Evolutionary conservation across 2,797 vertebrate species (phyloP), one percentile per base, ranked within the genome.

Genomic region (Hemitrygon akajei): DNA sequence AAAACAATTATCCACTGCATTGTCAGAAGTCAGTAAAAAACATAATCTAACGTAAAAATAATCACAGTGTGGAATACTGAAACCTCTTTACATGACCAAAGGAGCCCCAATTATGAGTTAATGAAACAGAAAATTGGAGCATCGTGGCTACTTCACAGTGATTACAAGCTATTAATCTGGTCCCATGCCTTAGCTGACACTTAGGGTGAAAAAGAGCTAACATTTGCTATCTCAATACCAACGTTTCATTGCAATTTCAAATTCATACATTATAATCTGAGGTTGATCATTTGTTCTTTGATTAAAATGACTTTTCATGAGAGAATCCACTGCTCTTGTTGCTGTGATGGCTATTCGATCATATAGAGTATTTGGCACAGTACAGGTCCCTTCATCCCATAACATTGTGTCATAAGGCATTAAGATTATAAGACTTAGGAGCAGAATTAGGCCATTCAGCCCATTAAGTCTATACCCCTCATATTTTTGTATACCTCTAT

Each of bases 81-180:
- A 66, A 56, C 56, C 47, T 27, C 56, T 56, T 56, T 84, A 56
- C 40, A 58, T 58, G 81, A 84, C 25, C 40, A 58, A 84, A 66
- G 63, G 11, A 89, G 16, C 7, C n/a, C 16, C 60, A 66, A 89
- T 89, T 66, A 89, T 89, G 34, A 7, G 86, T 89, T 89, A 66
- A 69, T 66, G 86, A 89, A 89, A 89, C 86, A 66, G 86, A 89
- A 89, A 89, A 66, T 89, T 66, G n/a, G 6, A 89, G 86, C 60
- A 89, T 66, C 7, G 60, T 89, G 47, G 86, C 60, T 66, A 63
- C 58, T n/a, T 66, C 30, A 2, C 60, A 89, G n/a, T 89, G 60
- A 89, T 66, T 37, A 69, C 60, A 66, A 66, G 86, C 60, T 89
- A 66, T 89, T 66, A 89, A 18, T 89, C 58, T 89, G 60, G n/a